A percentile compares a stretch with the other conserved stretches of the same genome.
phyloP scores from a whole-genome alignment of 2,888 invertebrate species.

The Dascillus cervinus region DNA sequence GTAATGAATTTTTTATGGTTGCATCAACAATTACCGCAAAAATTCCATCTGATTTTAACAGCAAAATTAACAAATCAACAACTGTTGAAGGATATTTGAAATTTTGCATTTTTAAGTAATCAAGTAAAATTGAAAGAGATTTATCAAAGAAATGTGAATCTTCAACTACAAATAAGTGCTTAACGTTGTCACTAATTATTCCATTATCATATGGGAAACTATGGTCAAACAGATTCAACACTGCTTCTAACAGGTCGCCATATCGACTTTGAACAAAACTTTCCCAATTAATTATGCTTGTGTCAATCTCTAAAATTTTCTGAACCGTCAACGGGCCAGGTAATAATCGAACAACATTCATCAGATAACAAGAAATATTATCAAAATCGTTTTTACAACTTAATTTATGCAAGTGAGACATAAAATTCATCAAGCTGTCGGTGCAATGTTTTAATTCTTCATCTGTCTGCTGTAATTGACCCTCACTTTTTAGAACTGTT shows the following conservation, averaged over 20 bases:
- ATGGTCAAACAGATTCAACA: conserved; percentile 46
- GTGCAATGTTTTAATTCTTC: too few relatives aligned
- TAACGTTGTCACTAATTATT: conserved; percentile 40
- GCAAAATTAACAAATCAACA: conserved; percentile 41
- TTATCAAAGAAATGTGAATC: conserved; percentile 46
- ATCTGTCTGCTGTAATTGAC: too few relatives aligned
- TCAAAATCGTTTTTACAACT: too few relatives aligned
- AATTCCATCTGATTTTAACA: conserved; percentile 52
- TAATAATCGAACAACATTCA: conserved; percentile 33
- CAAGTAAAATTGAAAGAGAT: conserved; percentile 43
- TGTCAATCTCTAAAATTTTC: conserved; percentile 52
- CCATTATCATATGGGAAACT: conserved; percentile 50
- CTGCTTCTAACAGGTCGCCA: conserved; percentile 44
- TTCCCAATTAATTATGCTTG: conserved; percentile 28
- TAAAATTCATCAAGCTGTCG: too few relatives aligned
- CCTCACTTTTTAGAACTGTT: too few relatives aligned
- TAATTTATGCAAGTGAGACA: too few relatives aligned
- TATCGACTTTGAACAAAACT: conserved; percentile 44
- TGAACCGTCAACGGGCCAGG: conserved; percentile 59
- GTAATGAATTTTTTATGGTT: conserved; percentile 12
- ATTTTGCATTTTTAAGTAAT: conserved; percentile 43
- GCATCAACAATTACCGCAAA: conserved; percentile 43
- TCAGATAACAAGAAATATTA: too few relatives aligned
- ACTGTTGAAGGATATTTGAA: conserved; percentile 36
- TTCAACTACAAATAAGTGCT: conserved; percentile 48